Evolutionary conservation across 2,888 invertebrate genomes (phyloP), one percentile per base, ranked within the genome.

Genomic region (Acronicta leporina): DNA sequence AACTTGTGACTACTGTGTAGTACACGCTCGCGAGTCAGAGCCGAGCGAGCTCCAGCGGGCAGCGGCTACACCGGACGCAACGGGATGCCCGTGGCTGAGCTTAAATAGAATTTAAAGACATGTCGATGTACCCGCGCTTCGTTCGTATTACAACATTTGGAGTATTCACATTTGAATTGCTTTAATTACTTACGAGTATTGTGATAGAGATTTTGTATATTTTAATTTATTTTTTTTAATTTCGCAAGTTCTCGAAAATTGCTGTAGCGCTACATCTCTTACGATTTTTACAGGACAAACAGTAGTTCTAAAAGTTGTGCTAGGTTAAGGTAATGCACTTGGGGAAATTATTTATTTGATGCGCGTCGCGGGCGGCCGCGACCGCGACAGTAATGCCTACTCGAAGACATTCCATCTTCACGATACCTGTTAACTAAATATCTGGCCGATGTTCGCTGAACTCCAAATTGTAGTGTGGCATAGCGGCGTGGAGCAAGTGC

Each of bases 171-270:
- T 89, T 90, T 92, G 92, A 92, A 92, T 94, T 88, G 94, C 94
- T 94, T 94, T 94, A 94, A 94, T 94, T 94, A 94, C 94, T 94
- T 94, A 94, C 94, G 92, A 94, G 94, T 94, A 94, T 94, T 94
- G 94, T 94, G 94, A 94, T 94, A 94, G 94, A 94, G 93, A 93
- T 94, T 93, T 94, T 94, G 94, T 94, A 94, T 94, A 94, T 93
- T 94, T 92, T 94, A 94, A 94, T 94, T 94, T 94, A 94, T 94
- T 94, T 92, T 90, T 92, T 92, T 89, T 91, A 92, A 92, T 92
- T 94, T 93, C 89, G 91, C 93, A 92, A 87, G 89, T 92, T 90
- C 87, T 91, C 89, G 86, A 81, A 85, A 87, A 87, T 89, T 87
- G 87, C 84, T 86, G 91, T 91, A 91, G 91, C 92, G 91, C 92